Evolutionary conservation across 1,140 invertebrate species (phyloP).

Genomic region (Mactra quadrangularis): DNA sequence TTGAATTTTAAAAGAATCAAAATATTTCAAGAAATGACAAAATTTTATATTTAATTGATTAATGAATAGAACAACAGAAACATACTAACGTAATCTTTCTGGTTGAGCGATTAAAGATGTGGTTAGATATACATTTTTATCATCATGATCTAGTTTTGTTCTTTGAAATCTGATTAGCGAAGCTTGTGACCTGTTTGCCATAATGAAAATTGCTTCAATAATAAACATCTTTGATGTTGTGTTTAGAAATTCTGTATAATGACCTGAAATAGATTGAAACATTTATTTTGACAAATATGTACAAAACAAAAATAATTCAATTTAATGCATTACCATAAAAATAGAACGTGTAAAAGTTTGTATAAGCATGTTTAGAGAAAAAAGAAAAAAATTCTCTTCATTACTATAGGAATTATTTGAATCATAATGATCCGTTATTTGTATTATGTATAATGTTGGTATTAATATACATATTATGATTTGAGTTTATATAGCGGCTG

Average conservation of each 20-base stretch:
- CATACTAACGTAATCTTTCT: slow-evolving; percentile 26
- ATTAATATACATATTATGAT: too few relatives aligned
- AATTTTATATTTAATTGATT: too few relatives aligned
- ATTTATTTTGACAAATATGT: background rate
- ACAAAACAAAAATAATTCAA: background rate
- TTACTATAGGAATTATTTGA: too few relatives aligned
- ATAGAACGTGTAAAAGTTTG: background rate
- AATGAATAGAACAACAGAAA: background rate
- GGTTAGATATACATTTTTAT: slow-evolving; percentile 43
- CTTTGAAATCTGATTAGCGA: slow-evolving; percentile 37
- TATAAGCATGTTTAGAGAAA: too few relatives aligned
- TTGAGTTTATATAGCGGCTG: too few relatives aligned
- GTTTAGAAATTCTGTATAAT: slow-evolving; percentile 3
- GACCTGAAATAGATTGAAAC: slow-evolving; percentile 19
- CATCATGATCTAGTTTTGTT: slow-evolving; percentile 28
- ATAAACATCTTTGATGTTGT: slow-evolving; percentile 48
- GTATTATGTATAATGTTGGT: too few relatives aligned
- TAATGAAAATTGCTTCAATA: slow-evolving; percentile 26
- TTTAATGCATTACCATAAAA: background rate
- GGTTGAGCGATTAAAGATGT: slow-evolving; percentile 34
- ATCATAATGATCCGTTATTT: too few relatives aligned
- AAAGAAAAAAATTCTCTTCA: too few relatives aligned
- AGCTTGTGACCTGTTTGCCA: slow-evolving; percentile 1
- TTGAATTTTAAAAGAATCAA: too few relatives aligned
- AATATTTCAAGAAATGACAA: too few relatives aligned